Evolutionary conservation across 2,888 invertebrate species (phyloP).

Genomic region (Melieria omissa): DNA sequence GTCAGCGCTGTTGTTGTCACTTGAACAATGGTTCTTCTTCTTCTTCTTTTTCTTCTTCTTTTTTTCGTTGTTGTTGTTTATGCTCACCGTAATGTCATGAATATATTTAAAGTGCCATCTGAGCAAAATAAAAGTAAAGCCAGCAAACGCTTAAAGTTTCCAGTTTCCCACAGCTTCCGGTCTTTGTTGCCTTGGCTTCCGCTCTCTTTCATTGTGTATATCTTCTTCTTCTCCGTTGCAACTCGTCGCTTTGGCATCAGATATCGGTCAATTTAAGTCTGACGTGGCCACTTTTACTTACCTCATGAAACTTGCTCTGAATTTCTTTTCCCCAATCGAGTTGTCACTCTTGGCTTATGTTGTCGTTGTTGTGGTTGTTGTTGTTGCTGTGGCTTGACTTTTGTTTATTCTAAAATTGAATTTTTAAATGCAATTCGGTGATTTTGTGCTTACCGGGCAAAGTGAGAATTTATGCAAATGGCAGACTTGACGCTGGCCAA

Average conservation of each 20-base stretch:
- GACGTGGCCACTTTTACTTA: conserved; percentile 26
- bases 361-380: conserved; percentile 14
- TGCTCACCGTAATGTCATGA: neutral
- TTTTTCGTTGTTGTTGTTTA: neutral
- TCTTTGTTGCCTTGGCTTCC: too few species aligned
- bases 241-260: neutral
- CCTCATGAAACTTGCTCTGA: conserved; percentile 22
- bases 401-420: conserved; percentile 33
- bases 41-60: neutral
- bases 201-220: neutral
- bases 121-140: neutral
- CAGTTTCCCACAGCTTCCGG: neutral
- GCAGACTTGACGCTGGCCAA: conserved; percentile 5
- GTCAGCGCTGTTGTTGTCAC: neutral
- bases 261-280: conserved; percentile 2
- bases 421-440: conserved; percentile 34
- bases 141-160: neutral
- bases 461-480: conserved; percentile 38
- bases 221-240: neutral
- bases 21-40: neutral
- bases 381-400: conserved; percentile 18
- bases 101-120: neutral
- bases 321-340: conserved; percentile 14
- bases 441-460: conserved; percentile 25
- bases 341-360: conserved; percentile 11